Base-by-base conservation (phyloP, 2,888 invertebrate genomes). In the Penaeus monodon region DNA sequence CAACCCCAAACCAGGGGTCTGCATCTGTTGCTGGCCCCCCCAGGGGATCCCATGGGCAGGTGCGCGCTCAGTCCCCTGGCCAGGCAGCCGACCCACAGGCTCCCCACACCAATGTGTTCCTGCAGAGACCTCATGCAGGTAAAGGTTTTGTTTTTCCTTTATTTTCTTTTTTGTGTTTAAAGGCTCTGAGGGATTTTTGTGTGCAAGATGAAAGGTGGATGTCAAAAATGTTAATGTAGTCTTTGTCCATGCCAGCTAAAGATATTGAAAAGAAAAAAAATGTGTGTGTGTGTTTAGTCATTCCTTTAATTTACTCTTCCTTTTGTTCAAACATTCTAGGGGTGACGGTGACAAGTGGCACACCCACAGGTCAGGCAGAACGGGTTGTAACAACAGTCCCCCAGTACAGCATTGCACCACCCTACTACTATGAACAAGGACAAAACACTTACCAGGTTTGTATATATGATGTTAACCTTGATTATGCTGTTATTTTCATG, bases 81-180 rank as follows among this genome's bases (percentile, higher is more conserved):
- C 83, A 84, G 27, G 84, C 84, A 33, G 27, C 68, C 22, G 86
- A 86, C 33, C 44, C 79, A 20, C 87, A 86, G 66, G 73, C 89
- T 29, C 80, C 87, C 17, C 89, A 89, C 84, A 84, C 88, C 8
- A 89, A 81, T 79, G 86, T 89, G 44, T 89, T 87, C 66, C 63
- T 89, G 44, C 89, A 89, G n/a, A 80, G 89, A 38, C 27, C 86
- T 44, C 80, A 83, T 79, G 57, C 86, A 63, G 86, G 86, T 87
- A 29, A 57, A 81, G 27, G n/a, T 29, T n/a, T 22, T 49, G 49
- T 49, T 49, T 49, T 14, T 49, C 14, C 49, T 49, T 49, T 14
- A 12, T 49, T 8, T 49, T 49, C 49, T 49, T 49, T 1, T 14
- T 49, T 14, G 12, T 49, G 12, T 49, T 4, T 1, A 49, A 49